These are phyloP conservation scores for Thryonomys swinderianus DNA, from an alignment of 2,113 vertebrate species.

Conservation along the genomic window DNA sequence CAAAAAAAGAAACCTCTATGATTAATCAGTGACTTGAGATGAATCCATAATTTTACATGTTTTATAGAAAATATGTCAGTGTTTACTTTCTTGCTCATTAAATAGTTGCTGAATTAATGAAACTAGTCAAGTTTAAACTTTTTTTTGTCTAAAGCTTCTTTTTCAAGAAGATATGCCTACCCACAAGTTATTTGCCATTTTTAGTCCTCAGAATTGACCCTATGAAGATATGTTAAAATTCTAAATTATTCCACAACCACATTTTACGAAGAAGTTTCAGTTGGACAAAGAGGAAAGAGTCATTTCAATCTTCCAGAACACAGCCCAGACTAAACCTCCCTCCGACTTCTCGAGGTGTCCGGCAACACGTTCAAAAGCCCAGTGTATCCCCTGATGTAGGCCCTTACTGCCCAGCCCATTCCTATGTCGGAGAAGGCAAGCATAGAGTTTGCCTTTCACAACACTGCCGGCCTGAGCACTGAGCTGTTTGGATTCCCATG, in stretches of 20 bases:
- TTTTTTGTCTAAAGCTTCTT: not conserved
- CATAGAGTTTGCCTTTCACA: not conserved
- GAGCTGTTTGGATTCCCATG: not conserved
- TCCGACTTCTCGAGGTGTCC: not conserved
- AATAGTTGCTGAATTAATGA: constrained; percentile 18
- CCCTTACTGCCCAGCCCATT: not conserved
- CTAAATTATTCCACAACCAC: not conserved
- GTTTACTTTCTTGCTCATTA: not conserved
- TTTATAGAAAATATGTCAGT: constrained; percentile 12
- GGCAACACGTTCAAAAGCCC: not conserved
- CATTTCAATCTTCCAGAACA: not conserved
- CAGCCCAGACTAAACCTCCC: not conserved
- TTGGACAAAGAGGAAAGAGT: not conserved
- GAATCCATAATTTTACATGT: constrained; percentile 11
- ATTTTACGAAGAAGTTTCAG: not conserved
- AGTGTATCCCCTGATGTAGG: not conserved
- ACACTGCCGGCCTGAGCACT: not conserved
- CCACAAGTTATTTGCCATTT: not conserved
- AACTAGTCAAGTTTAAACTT: not conserved
- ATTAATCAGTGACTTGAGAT: constrained; percentile 13
- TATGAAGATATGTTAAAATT: not conserved
- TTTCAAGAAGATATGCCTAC: not conserved
- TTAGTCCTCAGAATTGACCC: not conserved
- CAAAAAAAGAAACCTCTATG: not conserved
- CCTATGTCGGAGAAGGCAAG: not conserved